Base-by-base conservation (phyloP, 2,888 invertebrate genomes). In the Bugulina stolonifera region DNA sequence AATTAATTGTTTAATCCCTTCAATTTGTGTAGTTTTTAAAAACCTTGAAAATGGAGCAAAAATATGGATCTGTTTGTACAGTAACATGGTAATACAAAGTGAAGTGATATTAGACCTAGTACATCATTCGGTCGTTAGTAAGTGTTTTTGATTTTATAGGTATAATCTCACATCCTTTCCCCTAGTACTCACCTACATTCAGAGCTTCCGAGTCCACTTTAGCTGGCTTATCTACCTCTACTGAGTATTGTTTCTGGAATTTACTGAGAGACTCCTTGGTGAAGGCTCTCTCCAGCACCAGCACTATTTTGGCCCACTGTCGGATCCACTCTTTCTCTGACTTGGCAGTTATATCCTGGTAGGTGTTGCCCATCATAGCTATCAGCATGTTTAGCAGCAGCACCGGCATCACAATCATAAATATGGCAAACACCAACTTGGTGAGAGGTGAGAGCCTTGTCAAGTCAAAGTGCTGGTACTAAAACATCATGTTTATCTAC, bases 351-450 rank as follows among this genome's bases (percentile, higher is more conserved):
- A 99, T 95, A 78, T 93, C 93, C 0, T 95, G 94, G 83, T 99
- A 99, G 0, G 99, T 99, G 85, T 98, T 98, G 52, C 98, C 98
- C 98, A 99, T 99, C 98, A 98, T 99, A 76, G 99, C 99, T 76
- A 99, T 99, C 85, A 99, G 89, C 91, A 92, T 98, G 89, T 98
- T 98, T 22, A 98, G 88, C 79, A 98, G 86, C 70, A 98, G 86
- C 80, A 98, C 97, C 0, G 98, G 98, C 74, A 98, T 95, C 78
- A 98, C 91, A 73, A 99, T 93, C 95, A 98, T 97, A 84, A 98
- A 99, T 74, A 96, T 88, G 0, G 94, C 91, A 84, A 99, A 99
- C n/a, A 98, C 93, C 0, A 93, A 90, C 87, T 98, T 97, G 32
- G 94, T 92, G 75, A 98, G 87, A 76, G 91, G 91, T 5, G 95